phyloP scores from a whole-genome alignment of 37 sponge, comb jelly and placozoan species.

The Axinella damicornis region DNA sequence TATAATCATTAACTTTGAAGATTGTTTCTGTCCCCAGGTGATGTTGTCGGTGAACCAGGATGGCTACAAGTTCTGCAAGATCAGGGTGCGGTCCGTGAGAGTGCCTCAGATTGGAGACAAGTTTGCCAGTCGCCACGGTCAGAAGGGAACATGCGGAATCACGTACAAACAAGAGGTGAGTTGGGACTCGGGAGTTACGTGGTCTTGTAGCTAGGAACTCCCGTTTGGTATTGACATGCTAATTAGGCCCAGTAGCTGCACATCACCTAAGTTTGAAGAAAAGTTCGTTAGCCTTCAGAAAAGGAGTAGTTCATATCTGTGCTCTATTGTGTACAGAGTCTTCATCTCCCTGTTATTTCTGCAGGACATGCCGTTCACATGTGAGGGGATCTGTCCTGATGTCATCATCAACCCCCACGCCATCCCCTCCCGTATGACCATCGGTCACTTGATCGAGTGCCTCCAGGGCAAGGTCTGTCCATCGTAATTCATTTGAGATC shows the following conservation, averaged over 20 bases:
- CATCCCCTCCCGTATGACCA: slow-evolving; percentile 99
- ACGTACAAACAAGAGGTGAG: slow-evolving; percentile 95
- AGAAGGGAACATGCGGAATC: slow-evolving; percentile 99
- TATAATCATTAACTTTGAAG: too few species aligned
- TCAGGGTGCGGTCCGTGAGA: slow-evolving; percentile 94
- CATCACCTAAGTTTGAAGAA: too few species aligned
- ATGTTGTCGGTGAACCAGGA: slow-evolving; percentile 98
- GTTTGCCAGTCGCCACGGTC: slow-evolving; percentile 99
- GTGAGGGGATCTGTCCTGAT: slow-evolving; percentile 98
- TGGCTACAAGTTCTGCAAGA: slow-evolving; percentile 99
- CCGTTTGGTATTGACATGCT: too few species aligned
- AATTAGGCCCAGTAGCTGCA: too few species aligned
- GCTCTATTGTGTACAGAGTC: too few species aligned
- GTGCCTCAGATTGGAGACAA: slow-evolving; percentile 99
- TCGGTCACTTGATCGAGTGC: slow-evolving; percentile 99
- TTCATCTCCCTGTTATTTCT: not conserved
- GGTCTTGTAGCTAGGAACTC: too few species aligned
- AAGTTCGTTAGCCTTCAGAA: too few species aligned
- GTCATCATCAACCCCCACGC: slow-evolving; percentile 99
- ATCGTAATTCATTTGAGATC: too few species aligned
- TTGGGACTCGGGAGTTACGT: too few species aligned
- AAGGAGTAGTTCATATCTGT: too few species aligned
- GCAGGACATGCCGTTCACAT: slow-evolving; percentile 98
- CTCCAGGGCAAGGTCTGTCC: slow-evolving; percentile 97
- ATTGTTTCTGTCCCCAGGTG: slow-evolving; percentile 35